These are phyloP conservation scores for Glossophaga mutica DNA, from an alignment of 2,797 vertebrate species.

Conservation along the genomic window DNA sequence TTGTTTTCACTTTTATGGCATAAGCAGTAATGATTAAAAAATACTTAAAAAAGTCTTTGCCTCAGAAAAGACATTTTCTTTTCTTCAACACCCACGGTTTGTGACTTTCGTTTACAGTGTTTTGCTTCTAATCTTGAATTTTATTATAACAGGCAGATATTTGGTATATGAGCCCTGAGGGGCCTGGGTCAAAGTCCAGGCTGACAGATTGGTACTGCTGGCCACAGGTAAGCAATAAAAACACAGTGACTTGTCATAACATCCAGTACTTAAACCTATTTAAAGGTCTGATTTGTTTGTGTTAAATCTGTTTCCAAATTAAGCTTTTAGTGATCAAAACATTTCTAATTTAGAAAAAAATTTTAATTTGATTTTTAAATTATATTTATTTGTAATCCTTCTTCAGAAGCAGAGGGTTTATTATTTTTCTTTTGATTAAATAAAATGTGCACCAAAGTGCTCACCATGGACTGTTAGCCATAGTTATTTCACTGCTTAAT, in stretches of 20 bases:
- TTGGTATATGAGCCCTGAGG: background rate
- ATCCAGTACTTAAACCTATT: background rate
- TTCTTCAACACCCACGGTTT: background rate
- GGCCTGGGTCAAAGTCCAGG: constrained; percentile 50
- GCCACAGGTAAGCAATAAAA: constrained; percentile 46
- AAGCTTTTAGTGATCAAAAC: background rate
- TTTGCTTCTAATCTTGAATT: constrained; percentile 51
- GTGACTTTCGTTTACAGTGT: background rate
- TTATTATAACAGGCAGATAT: background rate
- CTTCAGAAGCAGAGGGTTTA: background rate
- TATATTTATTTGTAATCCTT: constrained; percentile 4
- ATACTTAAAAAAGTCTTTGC: constrained; percentile 3
- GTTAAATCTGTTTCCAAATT: constrained; percentile 36
- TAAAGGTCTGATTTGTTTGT: constrained; percentile 40
- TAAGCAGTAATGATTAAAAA: background rate
- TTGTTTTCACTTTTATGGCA: constrained; percentile 35
- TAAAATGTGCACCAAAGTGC: background rate
- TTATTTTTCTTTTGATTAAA: constrained; percentile 16
- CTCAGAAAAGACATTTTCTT: constrained; percentile 2
- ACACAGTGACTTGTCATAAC: constrained; percentile 15
- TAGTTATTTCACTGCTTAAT: background rate
- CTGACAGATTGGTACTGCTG: background rate
- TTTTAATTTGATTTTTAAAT: constrained; percentile 34
- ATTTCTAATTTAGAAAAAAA: constrained; percentile 6
- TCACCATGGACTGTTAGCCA: background rate